phyloP scores from a whole-genome alignment of 2,113 vertebrate species.

The Climacteris rufus region DNA sequence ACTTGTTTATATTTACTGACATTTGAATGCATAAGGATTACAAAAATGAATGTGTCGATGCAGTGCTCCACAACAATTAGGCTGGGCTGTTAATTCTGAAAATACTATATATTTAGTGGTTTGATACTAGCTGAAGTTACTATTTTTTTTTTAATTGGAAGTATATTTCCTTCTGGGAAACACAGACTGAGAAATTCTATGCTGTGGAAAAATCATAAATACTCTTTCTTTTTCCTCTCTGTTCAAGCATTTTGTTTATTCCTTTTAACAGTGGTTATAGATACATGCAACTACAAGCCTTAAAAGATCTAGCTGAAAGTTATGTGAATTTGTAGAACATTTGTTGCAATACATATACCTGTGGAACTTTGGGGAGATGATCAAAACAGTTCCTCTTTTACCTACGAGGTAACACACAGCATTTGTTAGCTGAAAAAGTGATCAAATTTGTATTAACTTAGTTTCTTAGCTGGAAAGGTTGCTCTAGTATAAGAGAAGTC shows the following conservation, averaged over 20 bases:
- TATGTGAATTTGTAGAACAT: background rate
- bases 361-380: background rate
- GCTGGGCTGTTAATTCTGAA: background rate
- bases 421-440: background rate
- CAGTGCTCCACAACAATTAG: background rate
- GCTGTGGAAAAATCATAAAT: background rate
- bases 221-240: fast-evolving
- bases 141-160: background rate
- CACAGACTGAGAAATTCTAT: background rate
- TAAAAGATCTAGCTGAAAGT: background rate
- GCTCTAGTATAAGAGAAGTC: background rate
- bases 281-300: background rate
- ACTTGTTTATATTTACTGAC: background rate
- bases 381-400: background rate
- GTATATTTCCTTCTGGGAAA: background rate
- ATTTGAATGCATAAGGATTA: background rate
- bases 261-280: background rate
- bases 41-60: background rate
- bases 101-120: background rate
- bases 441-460: background rate
- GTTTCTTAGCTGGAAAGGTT: background rate
- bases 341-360: background rate
- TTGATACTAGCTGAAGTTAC: background rate
- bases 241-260: background rate
- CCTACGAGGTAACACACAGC: fast-evolving